Evolutionary conservation across 2,888 invertebrate genomes (phyloP), one percentile per base, ranked within the genome.

Genomic region (Dicyrtomina minuta): DNA sequence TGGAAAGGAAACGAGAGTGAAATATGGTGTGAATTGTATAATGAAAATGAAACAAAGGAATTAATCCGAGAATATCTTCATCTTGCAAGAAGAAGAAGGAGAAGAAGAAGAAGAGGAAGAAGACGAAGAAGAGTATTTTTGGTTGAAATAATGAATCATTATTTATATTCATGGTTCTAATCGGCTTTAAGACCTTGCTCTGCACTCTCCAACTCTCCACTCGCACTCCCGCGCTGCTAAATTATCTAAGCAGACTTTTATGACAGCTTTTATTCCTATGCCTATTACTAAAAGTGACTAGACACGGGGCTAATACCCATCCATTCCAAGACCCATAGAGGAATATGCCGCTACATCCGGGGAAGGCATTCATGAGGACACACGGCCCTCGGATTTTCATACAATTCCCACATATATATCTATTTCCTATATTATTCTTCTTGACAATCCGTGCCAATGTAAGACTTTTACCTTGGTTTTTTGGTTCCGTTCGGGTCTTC

Each of bases 121-220:
- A 51, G n/a, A n/a, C 20, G 51, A 13, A 13, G 53, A 20, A 53
- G 24, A 53, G 24, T 22, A 22, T 53, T 17, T 53, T 53, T 13
- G 24, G 24, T 20, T 13, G 53, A 24, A 17, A 53, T 22, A 53
- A 59, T 59, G 26, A 59, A 59, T 59, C 10, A 59, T 59, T 39
- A 59, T 41, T 59, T 39, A 59, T 59, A 59, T 59, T 26, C 59
- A 59, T 59, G 39, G 41, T 27, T 20, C 59, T 59, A 59, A 59
- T 26, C 17, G 22, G 27, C 26, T 59, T 33, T 59, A 41, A n/a
- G 59, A 41, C 20, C n/a, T 56, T 56, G 27, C 15, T 15, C 33
- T n/a, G 27, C 59, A 15, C n/a, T 56, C 20, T 59, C 12, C n/a
- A 3, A 6, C 20, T 46, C 46, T 46, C 46, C 20, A 6, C 46